Evolutionary conservation across 1,140 invertebrate genomes (phyloP), one percentile per base, ranked within the genome.

Genomic region (Triops longicaudatus): DNA sequence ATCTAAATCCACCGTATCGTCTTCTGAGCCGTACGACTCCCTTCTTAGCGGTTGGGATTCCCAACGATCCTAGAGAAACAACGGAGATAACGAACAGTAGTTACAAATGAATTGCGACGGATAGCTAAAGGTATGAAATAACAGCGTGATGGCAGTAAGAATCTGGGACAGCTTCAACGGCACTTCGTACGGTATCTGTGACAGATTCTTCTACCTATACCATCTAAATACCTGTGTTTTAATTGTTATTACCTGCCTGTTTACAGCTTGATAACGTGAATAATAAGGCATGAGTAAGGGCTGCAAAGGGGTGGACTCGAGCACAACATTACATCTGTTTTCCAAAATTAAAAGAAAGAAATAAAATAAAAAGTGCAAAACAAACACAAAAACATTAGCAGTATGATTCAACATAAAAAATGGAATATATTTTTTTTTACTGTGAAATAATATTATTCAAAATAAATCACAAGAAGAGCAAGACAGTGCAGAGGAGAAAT

Each of bases 211-310:
- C 2, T 7, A 2, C 31, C 31, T 37, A 37, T n/a, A n/a, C n/a
- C n/a, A n/a, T n/a, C n/a, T n/a, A n/a, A 63, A 63, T 6, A 63
- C 50, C 14, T 6, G 17, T n/a, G n/a, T n/a, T n/a, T 6, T 75
- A 44, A 75, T 37, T 37, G 5, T 37, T 26, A 43, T 75, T 26
- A 75, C 74, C 63, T 75, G 74, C 63, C 74, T 75, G 63, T 42
- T n/a, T 63, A 75, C 63, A 7, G 74, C 74, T 63, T 75, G 37
- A 26, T 75, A 75, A 27, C 74, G 74, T 17, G 43, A 27, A 63
- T 50, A 75, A 63, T 75, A 75, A 75, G 74, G 74, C 74, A 75
- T 75, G 74, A 27, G 74, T 26, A 50, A 50, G 37, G 74, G 28
- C 74, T 75, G 37, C 63, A 75, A 50, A 12, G 74, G 74, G 63